Conservation (phyloP, 2,888 invertebrate species). For the Dexiosoma caninum region DNA sequence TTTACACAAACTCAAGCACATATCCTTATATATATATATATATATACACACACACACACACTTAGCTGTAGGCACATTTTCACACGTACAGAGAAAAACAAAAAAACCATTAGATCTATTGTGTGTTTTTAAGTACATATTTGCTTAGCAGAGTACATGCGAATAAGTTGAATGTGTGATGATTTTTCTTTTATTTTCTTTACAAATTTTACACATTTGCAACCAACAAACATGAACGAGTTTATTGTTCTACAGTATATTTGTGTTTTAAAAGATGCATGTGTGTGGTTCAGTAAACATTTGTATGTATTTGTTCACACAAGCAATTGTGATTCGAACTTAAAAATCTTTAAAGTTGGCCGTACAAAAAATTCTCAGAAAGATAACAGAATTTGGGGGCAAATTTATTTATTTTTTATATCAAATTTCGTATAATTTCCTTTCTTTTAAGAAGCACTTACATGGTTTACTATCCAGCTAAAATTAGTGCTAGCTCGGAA, state of each 20-base stretch:
- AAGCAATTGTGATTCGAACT: background rate
- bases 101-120: background rate
- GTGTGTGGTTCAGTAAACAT: background rate
- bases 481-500: too few relatives aligned
- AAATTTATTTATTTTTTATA: too few relatives aligned
- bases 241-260: background rate
- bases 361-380: background rate
- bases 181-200: background rate
- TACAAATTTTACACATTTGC: background rate
- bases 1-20: background rate
- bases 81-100: background rate
- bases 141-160: background rate
- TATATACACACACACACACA: too few relatives aligned
- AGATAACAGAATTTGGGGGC: background rate
- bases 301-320: background rate
- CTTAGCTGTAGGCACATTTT: background rate
- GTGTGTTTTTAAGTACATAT: background rate
- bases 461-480: too few relatives aligned
- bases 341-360: background rate
- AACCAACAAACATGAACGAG: background rate
- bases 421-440: too few relatives aligned
- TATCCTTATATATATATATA: background rate
- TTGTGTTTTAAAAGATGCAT: background rate
- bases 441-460: too few relatives aligned
- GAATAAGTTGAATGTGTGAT: background rate